Evolutionary conservation across 2,888 invertebrate genomes (phyloP), one percentile per base, ranked within the genome.

Genomic region (Lithosia quadra): DNA sequence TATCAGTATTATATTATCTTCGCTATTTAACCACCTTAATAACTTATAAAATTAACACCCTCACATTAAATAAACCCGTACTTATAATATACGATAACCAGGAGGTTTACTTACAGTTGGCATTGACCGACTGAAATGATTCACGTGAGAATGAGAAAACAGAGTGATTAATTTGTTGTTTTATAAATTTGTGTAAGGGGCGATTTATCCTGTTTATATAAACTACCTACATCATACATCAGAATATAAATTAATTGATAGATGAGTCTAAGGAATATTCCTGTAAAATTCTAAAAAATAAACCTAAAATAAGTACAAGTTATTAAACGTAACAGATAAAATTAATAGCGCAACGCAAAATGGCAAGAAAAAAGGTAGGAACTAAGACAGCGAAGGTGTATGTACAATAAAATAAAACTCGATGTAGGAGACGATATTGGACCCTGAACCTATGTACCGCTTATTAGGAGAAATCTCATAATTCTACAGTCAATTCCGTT

Each of bases 61-160:
- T 72, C 36, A 55, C 68, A 61, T 64, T 74, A 68, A 74, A 68
- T 62, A 55, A 73, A 75, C 74, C 72, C 55, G 33, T 63, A 55
- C 55, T 71, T 72, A 74, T n/a, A n/a, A n/a, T 78, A 79, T 77
- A 78, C 77, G 80, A 82, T 81, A 79, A 83, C 80, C 80, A 80
- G 76, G 74, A 80, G 77, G 74, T 80, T 78, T 75, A 78, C 80
- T 80, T 83, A 85, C 80, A 81, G 81, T 85, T 91, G 91, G 89
- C 92, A 92, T 90, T 92, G 92, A 91, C 91, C 91, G 87, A 91
- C 87, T 88, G 80, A 86, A 84, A 86, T 88, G 86, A 88, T 88
- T 89, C 89, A 89, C 84, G 82, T 86, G 79, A 84, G 84, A 84
- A 83, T 84, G 83, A 84, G 84, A 85, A 84, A 84, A 81, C 80